Percentiles rank a stretch among this genome's conserved stretches.
These are phyloP conservation scores for Acyrthosiphon pisum DNA, from an alignment of 1,140 invertebrate genomes.

Conservation along the genomic window DNA sequence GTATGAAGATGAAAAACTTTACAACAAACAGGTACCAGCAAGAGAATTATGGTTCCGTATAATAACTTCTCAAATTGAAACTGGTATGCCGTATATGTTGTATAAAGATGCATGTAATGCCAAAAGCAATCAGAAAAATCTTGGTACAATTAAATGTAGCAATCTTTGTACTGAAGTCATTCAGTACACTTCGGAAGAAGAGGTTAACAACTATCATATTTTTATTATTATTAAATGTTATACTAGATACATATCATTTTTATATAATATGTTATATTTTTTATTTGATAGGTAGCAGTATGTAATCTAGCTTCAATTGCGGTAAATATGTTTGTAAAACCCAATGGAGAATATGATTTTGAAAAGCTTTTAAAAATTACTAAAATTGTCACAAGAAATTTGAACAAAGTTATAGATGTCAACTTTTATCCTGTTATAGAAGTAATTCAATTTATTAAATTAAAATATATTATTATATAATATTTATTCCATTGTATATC, in stretches of 20 bases:
- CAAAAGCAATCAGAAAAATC: slow-evolving; percentile 98
- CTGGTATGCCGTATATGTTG: slow-evolving; percentile 97
- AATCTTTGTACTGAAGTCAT: slow-evolving; percentile 99
- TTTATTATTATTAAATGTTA: slow-evolving; percentile 10
- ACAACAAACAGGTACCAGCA: slow-evolving; percentile 80
- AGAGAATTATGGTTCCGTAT: slow-evolving; percentile 94
- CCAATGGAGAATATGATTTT: slow-evolving; percentile 86
- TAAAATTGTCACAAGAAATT: slow-evolving; percentile 88
- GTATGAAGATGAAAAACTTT: slow-evolving; percentile 86
- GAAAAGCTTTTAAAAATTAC: slow-evolving; percentile 85
- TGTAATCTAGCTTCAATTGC: slow-evolving; percentile 99
- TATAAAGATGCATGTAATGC: slow-evolving; percentile 98
- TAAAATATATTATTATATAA: neutral
- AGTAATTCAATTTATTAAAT: slow-evolving; percentile 65
- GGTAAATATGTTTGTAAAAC: slow-evolving; percentile 93
- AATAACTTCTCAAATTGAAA: slow-evolving; percentile 96
- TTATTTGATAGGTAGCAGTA: slow-evolving; percentile 78
- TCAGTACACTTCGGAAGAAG: slow-evolving; percentile 89
- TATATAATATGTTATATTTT: slow-evolving; percentile 56
- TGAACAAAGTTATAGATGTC: slow-evolving; percentile 97
- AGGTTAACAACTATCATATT: slow-evolving; percentile 66
- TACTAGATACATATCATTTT: neutral
- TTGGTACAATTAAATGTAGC: slow-evolving; percentile 98
- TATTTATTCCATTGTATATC: neutral
- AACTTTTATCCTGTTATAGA: slow-evolving; percentile 96